Conservation (phyloP, 2,888 invertebrate species). For the Elysia crispata region DNA sequence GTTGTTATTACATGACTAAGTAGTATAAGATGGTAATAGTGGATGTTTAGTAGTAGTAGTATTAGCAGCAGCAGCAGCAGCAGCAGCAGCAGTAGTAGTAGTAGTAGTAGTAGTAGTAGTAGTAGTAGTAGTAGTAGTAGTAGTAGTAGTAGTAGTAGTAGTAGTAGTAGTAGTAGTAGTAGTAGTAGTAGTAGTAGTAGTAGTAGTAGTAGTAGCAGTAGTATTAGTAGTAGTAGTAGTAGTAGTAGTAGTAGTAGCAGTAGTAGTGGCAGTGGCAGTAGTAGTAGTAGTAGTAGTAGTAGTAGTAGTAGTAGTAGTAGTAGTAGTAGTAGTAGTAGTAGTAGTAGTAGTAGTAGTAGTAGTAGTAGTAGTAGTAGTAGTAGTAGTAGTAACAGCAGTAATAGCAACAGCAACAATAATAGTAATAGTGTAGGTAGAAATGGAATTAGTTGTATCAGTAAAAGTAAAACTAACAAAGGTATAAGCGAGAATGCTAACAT, state of each 20-base stretch:
- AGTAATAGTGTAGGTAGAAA: conserved; percentile 13
- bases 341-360: conserved; percentile 43
- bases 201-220: conserved; percentile 11
- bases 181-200: conserved; percentile 12
- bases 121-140: conserved; percentile 17
- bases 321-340: conserved; percentile 36
- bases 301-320: conserved; percentile 23
- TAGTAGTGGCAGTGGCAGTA: conserved; percentile 21
- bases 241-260: background rate
- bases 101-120: too few relatives aligned
- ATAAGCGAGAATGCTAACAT: too few relatives aligned
- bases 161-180: conserved; percentile 25
- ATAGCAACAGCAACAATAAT: conserved; percentile 32
- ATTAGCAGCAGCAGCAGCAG: too few relatives aligned
- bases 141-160: conserved; percentile 28
- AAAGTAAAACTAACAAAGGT: too few relatives aligned
- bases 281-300: conserved; percentile 39
- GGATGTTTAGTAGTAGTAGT: too few relatives aligned
- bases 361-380: conserved; percentile 42
- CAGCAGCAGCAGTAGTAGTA: too few relatives aligned
- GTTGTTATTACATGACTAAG: too few relatives aligned
- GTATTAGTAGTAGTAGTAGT: too few relatives aligned
- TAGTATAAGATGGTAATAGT: too few relatives aligned
- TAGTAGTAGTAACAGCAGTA: conserved; percentile 42
- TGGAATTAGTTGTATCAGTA: too few relatives aligned